Evolutionary conservation across 1,140 invertebrate species (phyloP).

Genomic region (Proales similis): DNA sequence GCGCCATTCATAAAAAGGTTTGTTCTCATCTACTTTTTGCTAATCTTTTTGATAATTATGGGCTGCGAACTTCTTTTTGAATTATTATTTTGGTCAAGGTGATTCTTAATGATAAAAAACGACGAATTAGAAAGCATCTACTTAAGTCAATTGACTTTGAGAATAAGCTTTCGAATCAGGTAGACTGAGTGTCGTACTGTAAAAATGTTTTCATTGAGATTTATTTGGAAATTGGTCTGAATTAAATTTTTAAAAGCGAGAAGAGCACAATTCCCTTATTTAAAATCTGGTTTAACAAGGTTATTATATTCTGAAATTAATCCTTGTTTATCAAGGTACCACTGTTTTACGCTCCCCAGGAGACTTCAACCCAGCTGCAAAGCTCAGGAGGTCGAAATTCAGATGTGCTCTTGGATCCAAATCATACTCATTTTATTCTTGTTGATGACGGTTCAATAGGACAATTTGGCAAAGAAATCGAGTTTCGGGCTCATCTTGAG

Average conservation of each 20-base stretch:
- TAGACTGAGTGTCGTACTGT: neutral
- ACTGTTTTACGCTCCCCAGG: slow-evolving; percentile 32
- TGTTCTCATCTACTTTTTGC: neutral
- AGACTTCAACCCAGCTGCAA: slow-evolving; percentile 5
- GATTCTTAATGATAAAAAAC: slow-evolving; percentile 37
- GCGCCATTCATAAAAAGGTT: slow-evolving; percentile 38
- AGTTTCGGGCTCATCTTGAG: slow-evolving; percentile 46
- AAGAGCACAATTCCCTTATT: too few species aligned
- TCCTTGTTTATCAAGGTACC: slow-evolving; percentile 18
- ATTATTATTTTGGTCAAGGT: slow-evolving; percentile 1
- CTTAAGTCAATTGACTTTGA: slow-evolving; percentile 32
- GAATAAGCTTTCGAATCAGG: slow-evolving; percentile 29
- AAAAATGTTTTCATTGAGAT: slow-evolving; percentile 5
- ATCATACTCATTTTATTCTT: slow-evolving; percentile 55
- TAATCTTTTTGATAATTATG: neutral
- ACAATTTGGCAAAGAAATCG: slow-evolving; percentile 49
- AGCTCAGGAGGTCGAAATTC: slow-evolving; percentile 14
- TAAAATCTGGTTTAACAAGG: too few species aligned
- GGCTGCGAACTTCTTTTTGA: neutral
- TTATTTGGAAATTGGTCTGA: neutral
- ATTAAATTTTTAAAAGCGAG: too few species aligned
- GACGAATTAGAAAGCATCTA: slow-evolving; percentile 32
- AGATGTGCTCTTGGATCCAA: slow-evolving; percentile 46
- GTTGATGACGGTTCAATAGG: slow-evolving; percentile 52
- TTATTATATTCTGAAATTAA: neutral